These are phyloP conservation scores for Pseudococcus jackbeardsleyi DNA, from an alignment of 2,888 invertebrate genomes.

Conservation along the genomic window DNA sequence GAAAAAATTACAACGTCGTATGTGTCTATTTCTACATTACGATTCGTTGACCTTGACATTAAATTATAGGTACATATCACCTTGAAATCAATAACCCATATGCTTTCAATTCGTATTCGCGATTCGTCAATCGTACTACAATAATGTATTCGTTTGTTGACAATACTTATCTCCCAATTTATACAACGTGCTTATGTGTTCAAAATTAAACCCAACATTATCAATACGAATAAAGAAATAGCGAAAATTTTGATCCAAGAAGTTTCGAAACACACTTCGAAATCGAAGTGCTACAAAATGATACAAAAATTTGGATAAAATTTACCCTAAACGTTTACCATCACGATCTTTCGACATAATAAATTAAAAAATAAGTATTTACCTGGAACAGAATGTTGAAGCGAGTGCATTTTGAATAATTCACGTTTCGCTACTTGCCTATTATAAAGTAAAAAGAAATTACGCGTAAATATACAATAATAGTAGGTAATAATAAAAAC, in stretches of 20 bases:
- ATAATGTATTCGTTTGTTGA: constrained; percentile 11
- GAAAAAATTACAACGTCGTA: neutral
- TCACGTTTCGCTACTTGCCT: constrained; percentile 25
- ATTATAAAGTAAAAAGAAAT: constrained; percentile 40
- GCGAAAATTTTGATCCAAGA: no score
- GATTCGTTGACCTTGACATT: constrained; percentile 21
- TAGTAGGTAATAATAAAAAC: neutral
- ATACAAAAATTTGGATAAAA: no score
- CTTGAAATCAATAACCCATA: neutral
- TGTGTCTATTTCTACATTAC: neutral
- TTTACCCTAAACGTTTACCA: neutral
- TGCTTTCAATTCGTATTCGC: neutral
- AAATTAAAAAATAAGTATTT: neutral
- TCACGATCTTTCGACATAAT: neutral
- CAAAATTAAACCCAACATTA: no score
- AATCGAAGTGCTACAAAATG: no score
- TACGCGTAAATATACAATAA: constrained; percentile 18
- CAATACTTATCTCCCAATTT: neutral
- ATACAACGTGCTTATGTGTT: neutral
- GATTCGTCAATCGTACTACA: neutral
- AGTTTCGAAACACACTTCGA: no score
- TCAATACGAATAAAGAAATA: no score
- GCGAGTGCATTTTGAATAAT: constrained; percentile 45
- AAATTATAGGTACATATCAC: neutral
- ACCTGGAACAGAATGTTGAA: constrained; percentile 30